Percentiles rank a stretch among this genome's conserved stretches.
phyloP scores from a whole-genome alignment of 2,797 vertebrate genomes.

The Phalanger gymnotis region DNA sequence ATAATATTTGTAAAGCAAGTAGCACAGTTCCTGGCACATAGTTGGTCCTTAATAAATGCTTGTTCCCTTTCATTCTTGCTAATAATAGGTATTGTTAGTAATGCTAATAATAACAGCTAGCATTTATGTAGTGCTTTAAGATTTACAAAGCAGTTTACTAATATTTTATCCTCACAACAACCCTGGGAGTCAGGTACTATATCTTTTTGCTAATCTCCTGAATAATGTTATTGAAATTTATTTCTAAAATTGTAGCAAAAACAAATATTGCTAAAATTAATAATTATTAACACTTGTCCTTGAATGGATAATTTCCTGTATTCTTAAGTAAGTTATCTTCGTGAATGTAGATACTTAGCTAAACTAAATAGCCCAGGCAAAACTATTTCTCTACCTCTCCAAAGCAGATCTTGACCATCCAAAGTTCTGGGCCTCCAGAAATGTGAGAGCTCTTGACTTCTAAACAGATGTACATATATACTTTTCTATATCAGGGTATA shows the following conservation, averaged over 20 bases:
- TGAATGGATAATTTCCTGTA: not conserved
- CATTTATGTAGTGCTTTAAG: not conserved
- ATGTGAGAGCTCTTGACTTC: not conserved
- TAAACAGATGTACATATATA: not conserved
- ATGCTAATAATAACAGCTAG: not conserved
- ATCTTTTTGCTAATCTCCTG: not conserved
- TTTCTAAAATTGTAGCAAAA: not conserved
- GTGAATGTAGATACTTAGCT: not conserved
- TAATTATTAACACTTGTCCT: conserved; percentile 5
- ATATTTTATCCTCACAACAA: not conserved
- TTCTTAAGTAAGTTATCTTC: not conserved
- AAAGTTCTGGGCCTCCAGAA: not conserved
- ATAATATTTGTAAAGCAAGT: not conserved
- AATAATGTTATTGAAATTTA: not conserved
- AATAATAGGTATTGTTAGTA: not conserved
- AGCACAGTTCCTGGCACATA: not conserved
- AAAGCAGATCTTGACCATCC: not conserved
- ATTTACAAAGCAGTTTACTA: not conserved
- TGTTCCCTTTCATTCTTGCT: not conserved
- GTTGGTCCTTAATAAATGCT: not conserved
- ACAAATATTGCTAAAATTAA: not conserved
- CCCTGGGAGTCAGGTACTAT: not conserved
- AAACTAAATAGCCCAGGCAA: not conserved
- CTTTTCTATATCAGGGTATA: not conserved
- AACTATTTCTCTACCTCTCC: not conserved